Evolutionary conservation across 2,113 vertebrate genomes (phyloP).

Genomic region (Hippocampus abdominalis): DNA sequence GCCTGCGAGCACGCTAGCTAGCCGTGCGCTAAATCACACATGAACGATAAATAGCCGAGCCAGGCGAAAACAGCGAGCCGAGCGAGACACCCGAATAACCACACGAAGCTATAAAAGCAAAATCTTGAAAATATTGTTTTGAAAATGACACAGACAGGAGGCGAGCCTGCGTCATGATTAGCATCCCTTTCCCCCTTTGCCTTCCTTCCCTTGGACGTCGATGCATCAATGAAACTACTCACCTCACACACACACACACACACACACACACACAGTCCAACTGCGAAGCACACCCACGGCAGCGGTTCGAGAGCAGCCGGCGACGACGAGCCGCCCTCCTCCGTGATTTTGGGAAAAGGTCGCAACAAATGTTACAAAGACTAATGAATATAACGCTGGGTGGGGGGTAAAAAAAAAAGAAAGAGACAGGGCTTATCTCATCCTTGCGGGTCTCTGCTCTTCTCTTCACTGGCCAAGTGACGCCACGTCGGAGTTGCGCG

Average conservation of each 20-base stretch:
- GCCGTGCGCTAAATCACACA: not conserved
- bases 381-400: too few relatives aligned
- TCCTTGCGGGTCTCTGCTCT: conserved; percentile 42
- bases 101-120: not conserved
- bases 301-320: not conserved
- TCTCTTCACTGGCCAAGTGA: conserved; percentile 13
- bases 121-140: not conserved
- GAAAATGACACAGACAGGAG: not conserved
- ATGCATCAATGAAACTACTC: not conserved
- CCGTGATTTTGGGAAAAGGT: too few relatives aligned
- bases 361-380: too few relatives aligned
- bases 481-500: conserved; percentile 65
- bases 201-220: not conserved
- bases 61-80: not conserved
- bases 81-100: not conserved
- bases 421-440: conserved; percentile 50
- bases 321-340: not conserved
- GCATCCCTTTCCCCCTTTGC: not conserved
- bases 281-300: not conserved
- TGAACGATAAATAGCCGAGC: not conserved
- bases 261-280: not conserved
- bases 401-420: not conserved
- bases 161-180: not conserved
- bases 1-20: conserved; percentile 2
- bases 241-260: not conserved